These are phyloP conservation scores for Tholera decimalis DNA, from an alignment of 2,888 invertebrate species.

Conservation along the genomic window DNA sequence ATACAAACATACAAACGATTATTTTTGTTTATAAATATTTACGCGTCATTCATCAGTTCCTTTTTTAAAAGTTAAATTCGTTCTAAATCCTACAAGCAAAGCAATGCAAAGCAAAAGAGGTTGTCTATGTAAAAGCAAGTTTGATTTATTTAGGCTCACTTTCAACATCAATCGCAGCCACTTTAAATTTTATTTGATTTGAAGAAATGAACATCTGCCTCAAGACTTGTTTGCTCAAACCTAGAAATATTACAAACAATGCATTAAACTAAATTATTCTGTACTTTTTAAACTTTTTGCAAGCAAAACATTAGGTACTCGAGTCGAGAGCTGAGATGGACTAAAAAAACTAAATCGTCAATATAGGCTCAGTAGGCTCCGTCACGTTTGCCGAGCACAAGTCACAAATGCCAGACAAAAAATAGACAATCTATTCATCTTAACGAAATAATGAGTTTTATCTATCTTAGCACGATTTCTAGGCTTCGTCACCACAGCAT, in stretches of 20 bases:
- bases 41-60: slow-evolving; percentile 27
- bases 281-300: slow-evolving; percentile 10
- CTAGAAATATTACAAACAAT: slow-evolving; percentile 40
- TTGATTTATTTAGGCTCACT: slow-evolving; percentile 40
- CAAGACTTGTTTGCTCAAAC: slow-evolving; percentile 34
- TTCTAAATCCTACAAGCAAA: slow-evolving; percentile 39
- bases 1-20: no score
- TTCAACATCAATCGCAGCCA: slow-evolving; percentile 46
- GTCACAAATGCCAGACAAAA: slow-evolving; percentile 24
- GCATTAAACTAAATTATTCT: slow-evolving; percentile 19
- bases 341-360: slow-evolving; percentile 13
- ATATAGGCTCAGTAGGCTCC: slow-evolving; percentile 12
- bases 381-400: slow-evolving; percentile 39
- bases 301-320: slow-evolving; percentile 2
- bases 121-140: slow-evolving; percentile 27
- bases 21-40: slow-evolving; percentile 34
- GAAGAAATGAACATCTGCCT: slow-evolving; percentile 35
- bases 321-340: neutral
- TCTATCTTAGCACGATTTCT: slow-evolving; percentile 41
- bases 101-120: no score
- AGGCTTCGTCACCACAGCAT: slow-evolving; percentile 65
- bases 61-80: slow-evolving; percentile 3
- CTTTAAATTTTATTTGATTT: slow-evolving; percentile 41
- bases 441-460: slow-evolving; percentile 53
- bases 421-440: slow-evolving; percentile 30